Evolutionary conservation across 1,140 invertebrate genomes (phyloP), one percentile per base, ranked within the genome.

Genomic region (Heliothis subflexa): DNA sequence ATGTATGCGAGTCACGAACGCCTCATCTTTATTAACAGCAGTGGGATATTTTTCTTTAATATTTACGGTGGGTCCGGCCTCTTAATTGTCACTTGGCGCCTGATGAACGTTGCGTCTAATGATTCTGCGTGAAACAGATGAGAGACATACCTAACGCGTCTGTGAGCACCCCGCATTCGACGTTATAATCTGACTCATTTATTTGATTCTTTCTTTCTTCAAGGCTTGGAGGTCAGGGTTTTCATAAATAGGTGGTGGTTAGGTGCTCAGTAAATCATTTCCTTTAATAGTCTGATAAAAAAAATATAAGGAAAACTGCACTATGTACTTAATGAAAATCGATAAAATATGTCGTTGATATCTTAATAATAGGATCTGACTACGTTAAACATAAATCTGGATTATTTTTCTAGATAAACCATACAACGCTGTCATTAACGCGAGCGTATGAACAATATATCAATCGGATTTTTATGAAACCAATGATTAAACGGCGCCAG

Each of bases 21-120:
- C 78, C 62, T 79, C 81, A 80, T 86, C 83, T 86, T 81, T 86
- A 88, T 82, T 85, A 85, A 83, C 74, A 84, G 79, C 78, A 80
- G 57, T 59, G 59, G 61, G 49, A 64, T 83, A 80, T 80, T 79
- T 81, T 87, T 82, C 76, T 86, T 86, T 84, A 81, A 84, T 84
- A 85, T 83, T 87, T 85, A 76, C 80, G 81, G 61, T 79, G 78
- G 78, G 81, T 80, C 80, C 33, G 55, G 59, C 75, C 70, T 83
- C 81, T 82, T 87, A 88, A 90, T 89, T 85, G 85, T 78, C 12
- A 72, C 61, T 74, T 57, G 77, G 80, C 80, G 82, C 74, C 83
- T 87, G 82, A 88, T 84, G 88, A 87, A 78, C 64, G 80, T 72
- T 80, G 75, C 68, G 73, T 79, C 71, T 76, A 81, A 77, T 80